Conservation (phyloP, 2,113 vertebrate genomes). For the Percopsis transmontana region DNA sequence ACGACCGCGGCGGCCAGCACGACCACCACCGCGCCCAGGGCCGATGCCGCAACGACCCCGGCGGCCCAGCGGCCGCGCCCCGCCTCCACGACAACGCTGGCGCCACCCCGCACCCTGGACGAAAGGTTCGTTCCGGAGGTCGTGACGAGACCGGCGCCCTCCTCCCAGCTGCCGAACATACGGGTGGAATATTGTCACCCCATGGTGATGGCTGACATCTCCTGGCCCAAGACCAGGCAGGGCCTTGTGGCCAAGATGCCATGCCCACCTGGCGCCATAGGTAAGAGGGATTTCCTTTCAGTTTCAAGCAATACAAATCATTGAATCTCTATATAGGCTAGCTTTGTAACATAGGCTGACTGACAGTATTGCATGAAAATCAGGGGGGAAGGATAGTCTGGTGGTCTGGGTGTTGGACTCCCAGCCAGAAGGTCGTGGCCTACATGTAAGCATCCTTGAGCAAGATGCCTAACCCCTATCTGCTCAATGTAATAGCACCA, state of each 20-base stretch:
- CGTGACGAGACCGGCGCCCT: constrained; percentile 71
- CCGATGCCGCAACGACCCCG: constrained; percentile 69
- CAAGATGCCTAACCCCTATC: too few species aligned
- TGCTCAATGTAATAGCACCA: too few species aligned
- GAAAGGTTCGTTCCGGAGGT: constrained; percentile 64
- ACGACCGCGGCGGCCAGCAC: constrained; percentile 68
- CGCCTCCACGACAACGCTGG: constrained; percentile 67
- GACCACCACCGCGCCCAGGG: constrained; percentile 66
- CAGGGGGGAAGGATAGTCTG: too few species aligned
- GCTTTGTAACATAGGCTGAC: too few species aligned
- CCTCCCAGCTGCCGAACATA: constrained; percentile 84
- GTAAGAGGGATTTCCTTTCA: constrained; percentile 59
- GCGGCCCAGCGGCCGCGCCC: constrained; percentile 44
- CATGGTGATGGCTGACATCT: constrained; percentile 84
- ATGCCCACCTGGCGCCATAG: constrained; percentile 88
- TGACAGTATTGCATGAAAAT: too few species aligned
- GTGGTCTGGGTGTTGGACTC: too few species aligned
- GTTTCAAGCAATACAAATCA: not conserved
- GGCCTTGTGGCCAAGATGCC: constrained; percentile 85
- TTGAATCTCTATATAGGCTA: too few species aligned
- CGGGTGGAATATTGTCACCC: constrained; percentile 87
- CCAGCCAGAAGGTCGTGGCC: too few species aligned
- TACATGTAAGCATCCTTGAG: too few species aligned
- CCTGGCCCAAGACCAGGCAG: constrained; percentile 92
- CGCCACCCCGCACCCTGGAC: constrained; percentile 51